These are phyloP conservation scores for Epizoanthus scotinus DNA, from an alignment of 92 coral and sea anemone genomes.

Conservation along the genomic window DNA sequence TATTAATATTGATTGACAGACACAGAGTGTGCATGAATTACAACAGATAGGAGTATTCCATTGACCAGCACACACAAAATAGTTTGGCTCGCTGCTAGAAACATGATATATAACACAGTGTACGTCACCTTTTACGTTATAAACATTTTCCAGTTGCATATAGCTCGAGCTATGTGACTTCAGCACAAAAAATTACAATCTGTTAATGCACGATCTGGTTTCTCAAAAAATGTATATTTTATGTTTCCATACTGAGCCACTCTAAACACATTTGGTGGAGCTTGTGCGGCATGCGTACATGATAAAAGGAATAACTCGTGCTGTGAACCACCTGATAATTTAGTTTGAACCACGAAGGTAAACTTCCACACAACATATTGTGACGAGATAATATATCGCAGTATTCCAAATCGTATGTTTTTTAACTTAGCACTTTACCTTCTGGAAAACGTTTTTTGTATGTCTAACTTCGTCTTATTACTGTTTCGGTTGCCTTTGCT, in stretches of 20 bases:
- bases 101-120: no score
- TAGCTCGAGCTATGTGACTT: background rate
- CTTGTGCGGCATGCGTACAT: slow-evolving; percentile 12
- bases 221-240: background rate
- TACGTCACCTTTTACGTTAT: background rate
- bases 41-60: no score
- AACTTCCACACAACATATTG: background rate
- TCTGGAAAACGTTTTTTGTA: slow-evolving; percentile 3
- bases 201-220: background rate
- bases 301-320: slow-evolving; percentile 25
- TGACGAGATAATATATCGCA: no score
- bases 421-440: slow-evolving; percentile 23
- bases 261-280: slow-evolving; percentile 2
- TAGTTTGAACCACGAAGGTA: background rate
- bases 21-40: background rate
- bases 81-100: background rate
- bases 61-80: background rate
- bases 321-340: slow-evolving; percentile 17
- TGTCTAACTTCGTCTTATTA: background rate
- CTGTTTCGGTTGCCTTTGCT: slow-evolving; percentile 29
- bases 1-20: background rate
- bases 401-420: background rate
- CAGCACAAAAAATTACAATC: background rate
- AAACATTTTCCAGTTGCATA: background rate
- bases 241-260: background rate